phyloP scores from a whole-genome alignment of 2,797 vertebrate genomes.

The Dendrocincla tyrannina region DNA sequence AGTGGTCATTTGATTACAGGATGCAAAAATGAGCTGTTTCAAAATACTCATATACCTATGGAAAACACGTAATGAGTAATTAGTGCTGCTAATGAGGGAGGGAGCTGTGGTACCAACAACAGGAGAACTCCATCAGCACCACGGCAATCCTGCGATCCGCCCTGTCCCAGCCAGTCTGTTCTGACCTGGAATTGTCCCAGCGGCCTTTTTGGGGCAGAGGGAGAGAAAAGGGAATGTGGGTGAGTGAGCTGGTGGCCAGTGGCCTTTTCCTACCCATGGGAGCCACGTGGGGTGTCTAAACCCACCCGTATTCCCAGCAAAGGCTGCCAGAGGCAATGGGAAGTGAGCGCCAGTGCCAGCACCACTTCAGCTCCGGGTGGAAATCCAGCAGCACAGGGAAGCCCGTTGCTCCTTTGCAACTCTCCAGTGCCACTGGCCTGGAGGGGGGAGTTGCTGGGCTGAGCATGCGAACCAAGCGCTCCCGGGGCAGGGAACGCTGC shows the following conservation, averaged over 20 bases:
- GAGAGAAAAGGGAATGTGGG: background rate
- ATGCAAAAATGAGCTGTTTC: background rate
- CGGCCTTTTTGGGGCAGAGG: background rate
- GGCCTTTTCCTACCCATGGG: rapidly evolving
- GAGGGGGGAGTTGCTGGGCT: background rate
- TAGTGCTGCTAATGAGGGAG: background rate
- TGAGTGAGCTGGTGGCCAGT: background rate
- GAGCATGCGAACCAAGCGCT: rapidly evolving
- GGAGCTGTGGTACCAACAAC: background rate
- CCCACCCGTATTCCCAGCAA: background rate
- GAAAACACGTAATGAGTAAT: background rate
- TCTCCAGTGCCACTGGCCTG: background rate
- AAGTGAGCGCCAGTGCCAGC: background rate
- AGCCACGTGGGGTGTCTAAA: background rate
- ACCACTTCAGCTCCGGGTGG: rapidly evolving
- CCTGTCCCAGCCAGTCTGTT: background rate
- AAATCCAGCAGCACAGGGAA: background rate
- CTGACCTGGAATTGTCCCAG: background rate
- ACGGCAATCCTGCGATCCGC: background rate
- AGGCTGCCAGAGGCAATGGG: background rate
- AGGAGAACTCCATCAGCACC: background rate
- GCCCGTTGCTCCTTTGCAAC: background rate
- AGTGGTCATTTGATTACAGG: background rate
- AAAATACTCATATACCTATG: background rate
- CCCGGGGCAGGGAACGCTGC: background rate